Base-by-base conservation (phyloP, 1,140 invertebrate species). In the Pseudomyrmex pallidus region DNA sequence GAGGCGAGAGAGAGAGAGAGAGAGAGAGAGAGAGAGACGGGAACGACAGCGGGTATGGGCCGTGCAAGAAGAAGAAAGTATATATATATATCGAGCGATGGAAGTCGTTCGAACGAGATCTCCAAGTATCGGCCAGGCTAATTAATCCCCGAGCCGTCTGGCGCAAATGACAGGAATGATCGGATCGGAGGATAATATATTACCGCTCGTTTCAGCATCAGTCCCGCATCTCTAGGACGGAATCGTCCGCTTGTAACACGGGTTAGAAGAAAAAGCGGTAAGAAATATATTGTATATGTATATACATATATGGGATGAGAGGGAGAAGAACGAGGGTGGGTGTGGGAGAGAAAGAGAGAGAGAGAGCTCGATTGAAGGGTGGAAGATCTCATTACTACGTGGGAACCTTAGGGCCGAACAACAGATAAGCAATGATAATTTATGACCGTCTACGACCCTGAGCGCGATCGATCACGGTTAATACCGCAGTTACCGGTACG, bases 101-200 rank as follows among this genome's bases (percentile, higher is more conserved):
- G 62, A 73, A 88, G 84, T 76, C 52, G 46, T 44, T 13, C 70
- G 86, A 76, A 85, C 67, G 87, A 84, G 84, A 89, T 89, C 87
- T 77, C 85, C n/a, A 57, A 63, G 67, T 83, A 89, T 89, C 52
- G 77, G 70, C 52, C 77, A 59, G 61, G 72, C 85, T 90, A 90
- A 90, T 90, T 88, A 90, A 90, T 90, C 87, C 83, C 78, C 63
- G 80, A 88, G 78, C 84, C 82, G 77, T 89, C 87, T 54, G 61
- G 87, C 82, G 72, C 84, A 85, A 89, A 87, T 89, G 88, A 89
- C 88, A 89, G 85, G 63, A 83, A 85, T 73, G 88, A 89, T 89
- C 88, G 82, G 59, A 89, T 89, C 85, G 57, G 59, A 62, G 63
- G 63, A 77, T 89, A 89, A 89, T 89, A 89, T 89, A 89, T 89